A percentile compares a stretch with the other conserved stretches of the same genome.
These are phyloP conservation scores for Euwallacea fornicatus DNA, from an alignment of 1,140 invertebrate genomes.

Conservation along the genomic window DNA sequence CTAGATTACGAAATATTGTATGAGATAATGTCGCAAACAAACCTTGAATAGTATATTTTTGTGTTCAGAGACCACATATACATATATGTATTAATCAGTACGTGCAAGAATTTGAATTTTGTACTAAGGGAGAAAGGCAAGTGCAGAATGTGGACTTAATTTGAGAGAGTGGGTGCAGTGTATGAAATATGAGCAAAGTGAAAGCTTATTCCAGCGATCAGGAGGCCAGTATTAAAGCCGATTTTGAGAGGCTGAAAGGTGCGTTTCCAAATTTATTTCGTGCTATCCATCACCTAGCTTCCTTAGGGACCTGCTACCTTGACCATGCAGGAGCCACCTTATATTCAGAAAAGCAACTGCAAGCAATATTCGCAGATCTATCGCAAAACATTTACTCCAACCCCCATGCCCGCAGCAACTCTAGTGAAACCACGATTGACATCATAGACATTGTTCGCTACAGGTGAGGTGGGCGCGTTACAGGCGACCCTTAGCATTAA, in stretches of 20 bases:
- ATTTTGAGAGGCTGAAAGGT: conserved; percentile 59
- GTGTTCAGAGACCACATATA: too few species aligned
- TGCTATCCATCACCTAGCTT: background rate
- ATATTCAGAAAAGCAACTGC: conserved; percentile 76
- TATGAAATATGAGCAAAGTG: conserved; percentile 12
- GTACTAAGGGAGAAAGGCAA: too few species aligned
- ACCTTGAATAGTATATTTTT: too few species aligned
- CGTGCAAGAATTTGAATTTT: too few species aligned
- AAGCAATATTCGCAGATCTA: conserved; percentile 67
- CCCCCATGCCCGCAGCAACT: conserved; percentile 75
- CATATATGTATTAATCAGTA: too few species aligned
- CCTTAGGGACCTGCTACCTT: conserved; percentile 74
- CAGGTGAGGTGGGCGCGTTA: conserved; percentile 58
- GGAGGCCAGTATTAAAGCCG: conserved; percentile 51
- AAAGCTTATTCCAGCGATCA: conserved; percentile 28
- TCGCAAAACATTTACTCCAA: conserved; percentile 77
- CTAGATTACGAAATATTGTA: too few species aligned
- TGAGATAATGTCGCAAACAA: too few species aligned
- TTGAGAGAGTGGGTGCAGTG: too few species aligned
- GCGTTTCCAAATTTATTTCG: background rate
- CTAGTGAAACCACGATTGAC: conserved; percentile 75
- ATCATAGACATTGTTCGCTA: conserved; percentile 78
- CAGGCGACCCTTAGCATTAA: background rate
- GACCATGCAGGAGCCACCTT: conserved; percentile 89
- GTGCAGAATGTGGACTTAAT: too few species aligned